Evolutionary conservation across 2,888 invertebrate species (phyloP), one percentile per base, ranked within the genome.

Genomic region (Acheta domesticus): DNA sequence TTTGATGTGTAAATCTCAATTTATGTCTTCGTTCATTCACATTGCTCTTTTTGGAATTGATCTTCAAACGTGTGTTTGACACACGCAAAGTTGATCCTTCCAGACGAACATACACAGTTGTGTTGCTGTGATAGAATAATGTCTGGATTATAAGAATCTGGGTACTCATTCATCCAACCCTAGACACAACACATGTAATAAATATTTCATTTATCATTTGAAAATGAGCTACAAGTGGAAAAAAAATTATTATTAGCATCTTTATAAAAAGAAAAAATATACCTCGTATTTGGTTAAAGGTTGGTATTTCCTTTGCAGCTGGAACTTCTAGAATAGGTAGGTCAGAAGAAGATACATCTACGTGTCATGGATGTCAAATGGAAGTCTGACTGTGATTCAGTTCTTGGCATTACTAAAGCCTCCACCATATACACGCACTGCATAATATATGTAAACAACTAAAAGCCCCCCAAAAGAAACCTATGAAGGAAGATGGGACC

Each of bases 1-100:
- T 90, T 86, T 95, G 96, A 83, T 93, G 92, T 77, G 92, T 91
- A 84, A 96, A 97, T 49, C 89, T 88, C 8, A 92, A 88, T 82
- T 91, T 91, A 77, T 92, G 91, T 81, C 92, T 90, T 78, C 91
- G 91, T 85, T 97, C 97, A 86, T 96, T 94, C 95, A 96, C 86
- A 96, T 90, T 11, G 94, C 93, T 78, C 96, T 89, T 85, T 96
- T 96, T 0, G 95, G 93, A 83, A 97, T n/a, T n/a, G n/a, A n/a
- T 90, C 84, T 95, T 93, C 12, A 91, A 89, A 83, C 91, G 91
- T 0, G 96, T 94, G 83, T 94, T 93, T 79, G 95, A 94, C 83
- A 98, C 88, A 81, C 93, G 91, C 81, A 98, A 87, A 79, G 92
- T 92, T 2, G 93, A 91, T 87, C 92, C 92, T 86, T 94, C 93